Base-by-base conservation (phyloP, 2,888 invertebrate species). In the Sceliomorpha sp. region DNA sequence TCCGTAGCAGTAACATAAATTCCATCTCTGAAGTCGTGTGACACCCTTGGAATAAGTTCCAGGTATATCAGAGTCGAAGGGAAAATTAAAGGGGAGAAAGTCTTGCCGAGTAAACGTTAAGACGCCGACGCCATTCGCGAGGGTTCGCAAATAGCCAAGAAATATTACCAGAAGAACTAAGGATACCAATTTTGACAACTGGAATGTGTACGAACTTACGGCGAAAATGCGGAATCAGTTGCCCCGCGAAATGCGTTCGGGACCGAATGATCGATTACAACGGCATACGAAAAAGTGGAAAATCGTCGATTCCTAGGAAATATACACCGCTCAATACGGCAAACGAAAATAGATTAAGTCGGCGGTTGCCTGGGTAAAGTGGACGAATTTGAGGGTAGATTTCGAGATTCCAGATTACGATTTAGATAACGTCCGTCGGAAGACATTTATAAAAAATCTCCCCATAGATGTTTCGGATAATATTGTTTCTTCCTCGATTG, bases 131-230 rank as follows among this genome's bases (percentile, higher is more conserved):
- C n/a, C n/a, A n/a, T n/a, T n/a, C n/a, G n/a, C n/a, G n/a, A n/a
- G n/a, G n/a, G n/a, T n/a, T n/a, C n/a, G 31, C 45, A 63, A 55
- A 63, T 39, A 55, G 27, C 27, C 13, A 27, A 9, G 14, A 64
- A 42, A 53, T 47, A 44, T 37, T 24, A n/a, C n/a, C n/a, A n/a
- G n/a, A n/a, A n/a, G n/a, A n/a, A n/a, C n/a, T n/a, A n/a, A n/a
- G n/a, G n/a, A n/a, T n/a, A n/a, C n/a, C n/a, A n/a, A n/a, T n/a
- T n/a, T n/a, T n/a, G n/a, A n/a, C n/a, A n/a, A n/a, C n/a, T n/a
- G n/a, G n/a, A n/a, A n/a, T n/a, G n/a, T n/a, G n/a, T n/a, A n/a
- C n/a, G n/a, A n/a, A n/a, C n/a, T n/a, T n/a, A n/a, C n/a, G n/a
- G n/a, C n/a, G n/a, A n/a, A n/a, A n/a, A n/a, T n/a, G n/a, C n/a